phyloP scores from a whole-genome alignment of 2,888 invertebrate genomes.

The Congeria kusceri region DNA sequence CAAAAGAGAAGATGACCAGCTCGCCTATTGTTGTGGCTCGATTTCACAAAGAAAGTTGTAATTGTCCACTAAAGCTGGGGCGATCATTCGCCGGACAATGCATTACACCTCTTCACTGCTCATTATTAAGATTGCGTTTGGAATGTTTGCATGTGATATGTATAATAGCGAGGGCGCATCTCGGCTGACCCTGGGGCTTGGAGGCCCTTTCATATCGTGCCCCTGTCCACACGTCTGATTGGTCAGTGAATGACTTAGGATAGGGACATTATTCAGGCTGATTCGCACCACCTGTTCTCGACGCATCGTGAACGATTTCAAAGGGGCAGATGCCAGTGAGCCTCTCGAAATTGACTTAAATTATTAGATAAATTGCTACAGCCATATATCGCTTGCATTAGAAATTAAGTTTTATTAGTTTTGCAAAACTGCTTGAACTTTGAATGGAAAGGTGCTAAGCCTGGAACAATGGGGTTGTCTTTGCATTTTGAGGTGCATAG shows the following conservation, averaged over 20 bases:
- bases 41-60: conserved; percentile 70
- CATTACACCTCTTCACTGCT: conserved; percentile 56
- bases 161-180: conserved; percentile 63
- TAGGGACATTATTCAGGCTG: conserved; percentile 55
- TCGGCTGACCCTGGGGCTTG: conserved; percentile 56
- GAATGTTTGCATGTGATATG: conserved; percentile 61
- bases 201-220: conserved; percentile 52
- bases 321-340: conserved; percentile 50
- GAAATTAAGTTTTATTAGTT: conserved; percentile 70
- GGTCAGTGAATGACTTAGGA: conserved; percentile 51
- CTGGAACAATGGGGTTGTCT: conserved; percentile 37
- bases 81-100: conserved; percentile 58
- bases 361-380: conserved; percentile 65
- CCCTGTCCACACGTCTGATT: conserved; percentile 45
- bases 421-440: conserved; percentile 66
- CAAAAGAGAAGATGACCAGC: conserved; percentile 64
- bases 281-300: conserved; percentile 64
- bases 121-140: conserved; percentile 41
- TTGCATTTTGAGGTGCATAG: conserved; percentile 24
- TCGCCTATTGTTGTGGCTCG: conserved; percentile 53
- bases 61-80: conserved; percentile 50
- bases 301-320: conserved; percentile 64
- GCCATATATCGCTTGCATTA: conserved; percentile 62
- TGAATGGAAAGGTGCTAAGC: conserved; percentile 43
- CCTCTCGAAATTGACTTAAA: conserved; percentile 64